A percentile compares a stretch with the other conserved stretches of the same genome.
These are phyloP conservation scores for Pelochelys cantorii DNA, from an alignment of 2,797 vertebrate species.

Conservation along the genomic window DNA sequence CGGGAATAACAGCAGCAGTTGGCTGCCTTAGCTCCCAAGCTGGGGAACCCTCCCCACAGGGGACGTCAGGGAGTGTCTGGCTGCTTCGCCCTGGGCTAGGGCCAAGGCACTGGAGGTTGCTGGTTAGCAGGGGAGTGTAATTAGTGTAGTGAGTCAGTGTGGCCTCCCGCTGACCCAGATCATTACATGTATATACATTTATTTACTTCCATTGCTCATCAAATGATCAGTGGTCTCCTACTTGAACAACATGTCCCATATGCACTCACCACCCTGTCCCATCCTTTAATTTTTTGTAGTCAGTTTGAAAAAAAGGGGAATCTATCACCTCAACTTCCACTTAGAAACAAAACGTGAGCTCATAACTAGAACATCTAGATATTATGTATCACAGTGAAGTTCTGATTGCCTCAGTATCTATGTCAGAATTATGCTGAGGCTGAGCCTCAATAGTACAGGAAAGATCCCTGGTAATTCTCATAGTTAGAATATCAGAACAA, in stretches of 20 bases:
- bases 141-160: too few species aligned
- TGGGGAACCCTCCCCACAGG: too few species aligned
- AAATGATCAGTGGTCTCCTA: not conserved
- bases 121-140: too few species aligned
- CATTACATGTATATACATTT: not conserved
- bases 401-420: not conserved
- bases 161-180: too few species aligned
- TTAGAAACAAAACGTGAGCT: not conserved
- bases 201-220: constrained; percentile 14
- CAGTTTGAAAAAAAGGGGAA: not conserved
- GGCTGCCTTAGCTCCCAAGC: too few species aligned
- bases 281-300: not conserved
- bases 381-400: not conserved
- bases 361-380: not conserved
- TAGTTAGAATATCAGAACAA: not conserved
- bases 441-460: not conserved
- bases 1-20: too few species aligned
- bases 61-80: too few species aligned
- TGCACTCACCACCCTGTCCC: not conserved
- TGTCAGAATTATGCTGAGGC: not conserved
- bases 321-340: not conserved
- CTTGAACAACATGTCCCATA: not conserved
- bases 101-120: too few species aligned
- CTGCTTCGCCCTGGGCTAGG: too few species aligned
- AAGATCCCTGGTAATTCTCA: not conserved